Evolutionary conservation across 2,113 vertebrate species (phyloP), one percentile per base, ranked within the genome.

Genomic region (Mormoops blainvillei): DNA sequence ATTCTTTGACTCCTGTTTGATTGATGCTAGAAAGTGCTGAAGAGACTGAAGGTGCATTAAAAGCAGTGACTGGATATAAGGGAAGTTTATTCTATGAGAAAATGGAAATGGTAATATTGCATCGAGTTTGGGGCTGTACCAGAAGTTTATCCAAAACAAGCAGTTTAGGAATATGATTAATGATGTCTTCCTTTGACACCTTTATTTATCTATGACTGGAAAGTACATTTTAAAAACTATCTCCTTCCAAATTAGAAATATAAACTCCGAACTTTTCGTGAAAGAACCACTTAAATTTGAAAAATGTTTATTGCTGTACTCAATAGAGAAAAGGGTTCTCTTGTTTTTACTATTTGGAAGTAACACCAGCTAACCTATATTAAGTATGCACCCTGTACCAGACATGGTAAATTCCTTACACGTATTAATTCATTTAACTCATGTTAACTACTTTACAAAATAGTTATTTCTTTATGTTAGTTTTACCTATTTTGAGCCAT

Each of bases 71-170:
- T 78, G 26, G 14, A 63, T 50, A 61, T 12, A 36, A 20, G 26
- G 7, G 3, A 76, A 20, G n/a, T 61, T 95, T 45, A 68, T 61
- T 33, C n/a, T 61, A 10, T 74, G 28, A 86, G 41, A 63, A 91
- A 94, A 91, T 43, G 38, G 7, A 94, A 95, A 78, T 63, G 15
- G 7, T 73, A 85, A 15, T 28, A 83, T 63, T 54, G 52, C 31
- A 36, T 20, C 52, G 22, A 83, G 4, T 83, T 65, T 87, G 31
- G 8, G 3, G 10, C 28, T 65, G 0, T 87, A n/a, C 24, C 61
- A 77, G 8, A 90, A 83, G 22, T 63, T 77, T 77, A 83, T 77
- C 10, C 43, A 45, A 45, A 93, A 93, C 68, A 82, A 76, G 7
- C 33, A 80, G 54, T 33, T 93, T 33, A 90, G 20, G 68, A 77